phyloP scores from a whole-genome alignment of 2,888 invertebrate genomes.

The Linhomoeus sp. region DNA sequence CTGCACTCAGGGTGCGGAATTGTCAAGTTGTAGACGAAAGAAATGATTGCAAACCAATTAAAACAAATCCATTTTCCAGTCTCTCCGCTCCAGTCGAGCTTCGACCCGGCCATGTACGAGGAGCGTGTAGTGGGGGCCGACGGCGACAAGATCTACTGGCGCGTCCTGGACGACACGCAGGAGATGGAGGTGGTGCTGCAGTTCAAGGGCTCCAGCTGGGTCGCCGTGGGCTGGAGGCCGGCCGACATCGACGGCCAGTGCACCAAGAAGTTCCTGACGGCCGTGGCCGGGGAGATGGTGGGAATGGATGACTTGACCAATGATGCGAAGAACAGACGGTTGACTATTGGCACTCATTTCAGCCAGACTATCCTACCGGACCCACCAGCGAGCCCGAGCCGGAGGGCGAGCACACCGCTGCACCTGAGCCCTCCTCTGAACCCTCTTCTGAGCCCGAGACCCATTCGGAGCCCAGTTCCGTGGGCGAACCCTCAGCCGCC shows the following conservation, averaged over 20 bases:
- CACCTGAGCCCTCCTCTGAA: slow-evolving; percentile 29
- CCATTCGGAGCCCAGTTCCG: no score
- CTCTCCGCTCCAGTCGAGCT: not conserved
- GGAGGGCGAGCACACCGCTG: no score
- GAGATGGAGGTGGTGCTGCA: slow-evolving; percentile 61
- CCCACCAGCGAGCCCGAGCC: no score
- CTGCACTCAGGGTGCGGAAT: slow-evolving; percentile 53
- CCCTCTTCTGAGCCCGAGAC: slow-evolving; percentile 18
- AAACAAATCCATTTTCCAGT: no score
- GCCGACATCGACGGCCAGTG: slow-evolving; percentile 10
- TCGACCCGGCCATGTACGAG: slow-evolving; percentile 2
- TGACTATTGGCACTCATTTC: no score
- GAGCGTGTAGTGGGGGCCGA: slow-evolving; percentile 34
- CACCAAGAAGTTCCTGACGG: not conserved
- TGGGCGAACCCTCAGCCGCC: no score
- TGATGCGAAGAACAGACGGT: no score
- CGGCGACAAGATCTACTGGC: slow-evolving; percentile 58
- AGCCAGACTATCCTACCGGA: no score
- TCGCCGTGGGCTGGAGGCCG: slow-evolving; percentile 72
- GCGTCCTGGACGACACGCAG: slow-evolving; percentile 46
- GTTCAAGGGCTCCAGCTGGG: slow-evolving; percentile 63
- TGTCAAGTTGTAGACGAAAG: no score
- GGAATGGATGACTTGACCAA: no score
- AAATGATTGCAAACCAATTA: no score
- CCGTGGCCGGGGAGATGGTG: not conserved